Base-by-base conservation (phyloP, 2,113 vertebrate genomes). In the Onychostruthus taczanowskii region DNA sequence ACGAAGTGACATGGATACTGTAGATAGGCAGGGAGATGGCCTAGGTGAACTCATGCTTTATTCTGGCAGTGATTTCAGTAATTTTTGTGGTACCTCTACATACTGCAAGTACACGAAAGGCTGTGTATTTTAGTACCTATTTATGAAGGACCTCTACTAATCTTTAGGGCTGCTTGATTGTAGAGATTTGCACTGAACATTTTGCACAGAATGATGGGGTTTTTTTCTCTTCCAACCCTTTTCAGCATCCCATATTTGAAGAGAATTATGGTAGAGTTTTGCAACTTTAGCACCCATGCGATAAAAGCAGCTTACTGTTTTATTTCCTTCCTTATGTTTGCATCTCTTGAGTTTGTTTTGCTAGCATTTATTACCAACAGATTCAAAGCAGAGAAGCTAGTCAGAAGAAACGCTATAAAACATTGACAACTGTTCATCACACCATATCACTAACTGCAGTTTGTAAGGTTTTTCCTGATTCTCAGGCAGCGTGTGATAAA, bases 121-220 rank as follows among this genome's bases (percentile, higher is more conserved):
- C 28, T 61, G 10, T 85, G 24, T 70, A 47, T 74, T 90, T 90
- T 84, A 80, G 30, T 77, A 78, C 22, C 15, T 72, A 9, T 77
- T 92, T 58, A 11, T 70, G 61, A 93, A 86, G 16, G 12, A 4
- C 10, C 14, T 63, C 33, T 87, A 26, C n/a, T 90, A 70, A 61
- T 78, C 16, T 80, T 76, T 43, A 74, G 10, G 14, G 13, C 28
- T 70, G 8, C 20, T 77, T 56, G 31, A 49, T 92, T 93, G 87
- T 37, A 62, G 35, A 79, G 41, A 84, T 10, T 8, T 33, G 6
- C 16, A 56, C 13, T 41, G 27, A 84, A 37, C 3, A 66, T 59
- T 86, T 80, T 78, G 18, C 3, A 4, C 22, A 68, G 39, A 67
- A 63, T 61, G 30, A 1, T 6, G n/a, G 7, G 0, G 0, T 31